A percentile compares a stretch with the other conserved stretches of the same genome.
These are phyloP conservation scores for Propithecus coquereli DNA, from an alignment of 2,113 vertebrate species.

Conservation along the genomic window DNA sequence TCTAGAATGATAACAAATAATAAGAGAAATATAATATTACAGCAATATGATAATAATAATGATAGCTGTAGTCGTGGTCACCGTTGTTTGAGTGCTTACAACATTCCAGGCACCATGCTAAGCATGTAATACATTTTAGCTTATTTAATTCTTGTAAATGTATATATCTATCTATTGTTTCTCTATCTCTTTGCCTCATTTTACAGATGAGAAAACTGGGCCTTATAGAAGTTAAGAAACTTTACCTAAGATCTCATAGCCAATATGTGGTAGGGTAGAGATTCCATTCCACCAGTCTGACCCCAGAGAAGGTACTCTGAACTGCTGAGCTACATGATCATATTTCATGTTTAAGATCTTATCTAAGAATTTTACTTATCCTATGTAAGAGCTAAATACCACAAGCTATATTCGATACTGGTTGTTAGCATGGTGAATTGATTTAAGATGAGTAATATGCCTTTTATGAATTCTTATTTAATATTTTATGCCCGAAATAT, in stretches of 20 bases:
- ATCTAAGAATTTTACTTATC: constrained; percentile 42
- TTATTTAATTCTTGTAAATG: background rate
- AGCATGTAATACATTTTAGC: background rate
- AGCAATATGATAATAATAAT: background rate
- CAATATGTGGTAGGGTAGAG: background rate
- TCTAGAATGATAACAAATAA: background rate
- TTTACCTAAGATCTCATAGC: background rate
- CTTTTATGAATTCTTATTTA: constrained; percentile 73
- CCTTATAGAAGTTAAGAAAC: background rate
- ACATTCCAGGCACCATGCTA: background rate
- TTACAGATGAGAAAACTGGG: background rate
- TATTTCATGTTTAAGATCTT: constrained; percentile 27
- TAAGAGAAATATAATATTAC: background rate
- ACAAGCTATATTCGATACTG: constrained; percentile 21
- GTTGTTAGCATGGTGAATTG: constrained; percentile 51
- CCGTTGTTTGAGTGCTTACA: background rate
- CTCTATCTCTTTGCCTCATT: background rate
- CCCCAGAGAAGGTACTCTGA: background rate
- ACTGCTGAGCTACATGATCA: background rate
- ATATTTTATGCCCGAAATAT: constrained; percentile 68
- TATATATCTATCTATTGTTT: background rate
- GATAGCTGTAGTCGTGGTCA: background rate
- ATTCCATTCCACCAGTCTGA: background rate
- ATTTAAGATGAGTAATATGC: constrained; percentile 68
- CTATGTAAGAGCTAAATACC: constrained; percentile 33